Percentiles rank a stretch among this genome's conserved stretches.
Conservation (phyloP, 2,888 invertebrate genomes). For the Hyposoter dolosus region DNA sequence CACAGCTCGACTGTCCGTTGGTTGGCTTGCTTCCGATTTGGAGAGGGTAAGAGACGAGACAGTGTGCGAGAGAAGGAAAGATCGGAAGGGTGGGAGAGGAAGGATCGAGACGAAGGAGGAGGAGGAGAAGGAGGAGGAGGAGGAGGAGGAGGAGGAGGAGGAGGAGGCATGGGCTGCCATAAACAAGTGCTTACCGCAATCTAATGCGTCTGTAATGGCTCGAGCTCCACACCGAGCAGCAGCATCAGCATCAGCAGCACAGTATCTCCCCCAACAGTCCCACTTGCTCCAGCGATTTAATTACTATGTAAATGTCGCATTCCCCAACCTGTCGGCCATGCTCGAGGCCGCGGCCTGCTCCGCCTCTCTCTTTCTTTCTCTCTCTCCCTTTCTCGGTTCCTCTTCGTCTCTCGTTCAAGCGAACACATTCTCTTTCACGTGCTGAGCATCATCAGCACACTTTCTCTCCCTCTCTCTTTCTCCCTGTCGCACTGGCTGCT, state of each 20-base stretch:
- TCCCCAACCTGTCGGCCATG: slow-evolving; percentile 83
- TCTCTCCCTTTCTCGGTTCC: slow-evolving; percentile 62
- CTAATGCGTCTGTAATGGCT: slow-evolving; percentile 85
- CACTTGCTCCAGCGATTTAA: slow-evolving; percentile 84
- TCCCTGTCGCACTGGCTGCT: neutral
- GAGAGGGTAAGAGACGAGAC: slow-evolving; percentile 61
- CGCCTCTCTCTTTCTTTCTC: slow-evolving; percentile 63
- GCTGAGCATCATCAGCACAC: slow-evolving; percentile 60
- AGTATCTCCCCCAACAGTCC: slow-evolving; percentile 83
- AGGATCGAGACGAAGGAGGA: slow-evolving; percentile 41
- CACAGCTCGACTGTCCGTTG: slow-evolving; percentile 53
- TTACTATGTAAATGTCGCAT: slow-evolving; percentile 85
- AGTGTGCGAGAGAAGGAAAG: slow-evolving; percentile 64
- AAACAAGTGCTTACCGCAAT: slow-evolving; percentile 85
- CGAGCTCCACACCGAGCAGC: slow-evolving; percentile 76
- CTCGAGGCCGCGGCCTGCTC: slow-evolving; percentile 71
- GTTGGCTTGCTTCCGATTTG: slow-evolving; percentile 48
- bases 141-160: slow-evolving; percentile 35
- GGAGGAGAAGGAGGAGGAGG: slow-evolving; percentile 53
- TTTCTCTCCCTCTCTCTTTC: slow-evolving; percentile 43
- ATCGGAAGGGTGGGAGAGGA: slow-evolving; percentile 46
- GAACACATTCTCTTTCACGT: slow-evolving; percentile 55
- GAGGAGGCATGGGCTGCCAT: slow-evolving; percentile 76
- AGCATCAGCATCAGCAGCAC: slow-evolving; percentile 65
- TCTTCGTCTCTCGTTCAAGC: slow-evolving; percentile 58